Evolutionary conservation across 2,797 vertebrate species (phyloP), one percentile per base, ranked within the genome.

Genomic region (Arnoldichthys spilopterus): DNA sequence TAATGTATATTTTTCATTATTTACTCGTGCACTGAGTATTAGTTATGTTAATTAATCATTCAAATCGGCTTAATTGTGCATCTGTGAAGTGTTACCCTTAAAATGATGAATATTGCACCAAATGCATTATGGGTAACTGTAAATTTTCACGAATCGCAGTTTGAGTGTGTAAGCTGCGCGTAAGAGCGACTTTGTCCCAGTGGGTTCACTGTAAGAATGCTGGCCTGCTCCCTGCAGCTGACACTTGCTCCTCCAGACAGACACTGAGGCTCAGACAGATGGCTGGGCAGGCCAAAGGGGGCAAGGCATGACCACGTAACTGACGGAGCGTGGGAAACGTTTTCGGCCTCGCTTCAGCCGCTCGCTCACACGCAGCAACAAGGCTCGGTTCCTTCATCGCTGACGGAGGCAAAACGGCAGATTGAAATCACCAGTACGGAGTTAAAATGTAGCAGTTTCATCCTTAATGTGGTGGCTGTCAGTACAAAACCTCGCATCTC

Each of bases 251-350:
- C 88, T 90, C 87, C 89, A 91, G 90, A 92, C 91, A 91, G 88
- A 91, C 30, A 67, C 76, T 73, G 22, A 74, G 74, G 73, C 56
- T 72, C 77, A 89, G 92, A 94, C 93, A 95, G 94, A 95, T 94
- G 93, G 93, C 89, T 84, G 86, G 84, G 90, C 91, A 89, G 87
- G 88, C 90, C 89, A 90, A 90, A 89, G 88, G 91, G n/a, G 91
- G 91, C 63, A 88, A 91, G 88, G 91, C 89, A 53, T 45, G 76
- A 83, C 85, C 90, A 89, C 90, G 91, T 91, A 92, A 90, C 89
- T 90, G 88, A 88, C 84, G 90, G 93, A 94, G 91, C 93, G 93
- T 95, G 94, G 93, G 93, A 95, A 94, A 92, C 90, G 91, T 88
- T 91, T 84, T 87, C 87, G 89, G n/a, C n/a, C 89, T 91, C 89